A percentile compares a stretch with the other conserved stretches of the same genome.
These are phyloP conservation scores for Crocuta crocuta DNA, from an alignment of 2,113 vertebrate genomes.

Conservation along the genomic window DNA sequence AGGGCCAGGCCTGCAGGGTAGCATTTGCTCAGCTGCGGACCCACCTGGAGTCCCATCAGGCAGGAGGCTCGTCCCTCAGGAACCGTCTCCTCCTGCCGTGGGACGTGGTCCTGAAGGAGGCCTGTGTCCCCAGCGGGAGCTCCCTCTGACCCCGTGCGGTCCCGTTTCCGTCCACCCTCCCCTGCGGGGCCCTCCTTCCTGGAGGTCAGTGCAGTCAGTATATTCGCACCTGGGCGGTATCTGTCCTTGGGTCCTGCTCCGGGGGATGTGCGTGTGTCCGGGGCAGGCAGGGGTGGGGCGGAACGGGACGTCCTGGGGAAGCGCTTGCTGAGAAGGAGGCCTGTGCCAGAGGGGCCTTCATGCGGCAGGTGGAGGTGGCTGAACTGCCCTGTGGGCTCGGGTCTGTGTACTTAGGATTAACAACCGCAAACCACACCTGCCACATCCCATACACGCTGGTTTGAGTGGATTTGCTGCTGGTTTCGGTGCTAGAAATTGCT, in stretches of 20 bases:
- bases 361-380: background rate
- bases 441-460: background rate
- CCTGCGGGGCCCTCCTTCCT: background rate
- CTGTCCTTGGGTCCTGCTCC: background rate
- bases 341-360: accelerated
- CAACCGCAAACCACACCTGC: background rate
- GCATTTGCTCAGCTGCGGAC: background rate
- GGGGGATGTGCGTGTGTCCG: background rate
- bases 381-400: background rate
- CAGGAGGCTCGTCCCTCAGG: background rate
- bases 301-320: background rate
- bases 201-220: background rate
- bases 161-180: background rate
- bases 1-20: background rate
- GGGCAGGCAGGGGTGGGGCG: background rate
- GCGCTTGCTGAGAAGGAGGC: background rate
- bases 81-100: background rate
- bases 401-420: background rate
- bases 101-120: background rate
- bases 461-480: background rate
- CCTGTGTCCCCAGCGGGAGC: background rate
- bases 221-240: background rate
- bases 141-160: accelerated
- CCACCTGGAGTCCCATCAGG: background rate
- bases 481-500: background rate